Evolutionary conservation across 2,113 vertebrate species (phyloP), one percentile per base, ranked within the genome.

Genomic region (Ammodytes marinus): DNA sequence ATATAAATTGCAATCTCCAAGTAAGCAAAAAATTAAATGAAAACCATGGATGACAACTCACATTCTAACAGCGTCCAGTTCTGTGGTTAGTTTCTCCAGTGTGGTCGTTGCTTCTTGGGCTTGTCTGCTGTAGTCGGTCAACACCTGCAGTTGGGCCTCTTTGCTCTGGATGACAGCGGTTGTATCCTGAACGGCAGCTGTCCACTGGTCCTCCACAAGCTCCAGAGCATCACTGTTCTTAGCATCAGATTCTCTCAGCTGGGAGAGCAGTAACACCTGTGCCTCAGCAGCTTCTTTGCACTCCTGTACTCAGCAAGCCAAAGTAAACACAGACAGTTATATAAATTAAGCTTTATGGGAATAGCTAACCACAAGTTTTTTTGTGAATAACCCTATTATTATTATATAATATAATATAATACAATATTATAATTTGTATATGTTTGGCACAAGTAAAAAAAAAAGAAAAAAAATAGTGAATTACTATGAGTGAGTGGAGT

Each of bases 51-150:
- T 12, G 10, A 45, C 0, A 39, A 84, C 97, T 97, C 91, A 99
- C 98, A n/a, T 88, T 93, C 92, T 95, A n/a, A 96, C 80, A 68
- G 88, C 92, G 52, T 97, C 95, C 72, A 96, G 95, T 77, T 96
- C 95, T 54, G 85, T 91, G 19, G 79, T 84, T 58, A 96, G 87
- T 78, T 76, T 92, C 73, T 95, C 95, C 89, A 96, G 54, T 0
- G 91, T 93, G 10, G 84, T 88, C 69, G 91, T 93, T 3, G 80
- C 91, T 40, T 89, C 86, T 55, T 92, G 63, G 0, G 90, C 92
- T 17, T 91, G 95, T 59, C 90, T 88, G 82, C 94, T 92, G 83
- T 96, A 97, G 50, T 95, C 92, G 4, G 86, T 88, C 67, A 97
- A 92, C 83, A 96, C 91, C 86, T 91, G 86, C 40, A 93, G 86